Base-by-base conservation (phyloP, 2,888 invertebrate species). In the Plusia festucae region DNA sequence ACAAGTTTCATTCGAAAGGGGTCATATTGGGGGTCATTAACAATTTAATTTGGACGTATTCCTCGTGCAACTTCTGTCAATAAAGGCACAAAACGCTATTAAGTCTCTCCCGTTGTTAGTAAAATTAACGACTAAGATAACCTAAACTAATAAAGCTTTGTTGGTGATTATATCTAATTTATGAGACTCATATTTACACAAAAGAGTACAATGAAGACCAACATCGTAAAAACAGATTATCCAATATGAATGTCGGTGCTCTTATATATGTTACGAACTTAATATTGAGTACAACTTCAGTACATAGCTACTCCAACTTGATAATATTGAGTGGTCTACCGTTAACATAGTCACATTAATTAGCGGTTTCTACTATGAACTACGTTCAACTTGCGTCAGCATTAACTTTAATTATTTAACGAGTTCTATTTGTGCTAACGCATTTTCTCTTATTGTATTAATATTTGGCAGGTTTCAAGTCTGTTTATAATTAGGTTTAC, bases 121-220 rank as follows among this genome's bases (percentile, higher is more conserved):
- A 69, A 69, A 76, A 79, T 63, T 72, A 72, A 70, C 60, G 54
- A 60, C 70, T 80, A 79, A 49, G 44, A 72, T 75, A 81, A 82
- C 84, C 87, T 91, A 92, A 82, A 88, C 92, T 93, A 94, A 90
- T 94, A 94, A 94, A 94, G 94, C 94, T 94, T 90, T 91, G 88
- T 90, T 84, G 84, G 86, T 87, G 85, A 86, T 88, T 86, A 89
- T 64, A 84, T 82, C 88, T 87, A 85, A 81, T 81, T 83, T 65
- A 81, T 81, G 88, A 89, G 88, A 89, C 88, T 90, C 86, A 71
- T 82, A 82, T 82, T 68, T 80, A 82, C 85, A 79, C 76, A 85
- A 80, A 79, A 83, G 76, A 75, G 76, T 58, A 62, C 55, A 62
- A 65, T 44, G 53, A 66, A 62, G 61, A 63, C 63, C 68, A 68